A percentile compares a stretch with the other conserved stretches of the same genome.
Conservation (phyloP, 2,888 invertebrate genomes). For the Andricus curvator region DNA sequence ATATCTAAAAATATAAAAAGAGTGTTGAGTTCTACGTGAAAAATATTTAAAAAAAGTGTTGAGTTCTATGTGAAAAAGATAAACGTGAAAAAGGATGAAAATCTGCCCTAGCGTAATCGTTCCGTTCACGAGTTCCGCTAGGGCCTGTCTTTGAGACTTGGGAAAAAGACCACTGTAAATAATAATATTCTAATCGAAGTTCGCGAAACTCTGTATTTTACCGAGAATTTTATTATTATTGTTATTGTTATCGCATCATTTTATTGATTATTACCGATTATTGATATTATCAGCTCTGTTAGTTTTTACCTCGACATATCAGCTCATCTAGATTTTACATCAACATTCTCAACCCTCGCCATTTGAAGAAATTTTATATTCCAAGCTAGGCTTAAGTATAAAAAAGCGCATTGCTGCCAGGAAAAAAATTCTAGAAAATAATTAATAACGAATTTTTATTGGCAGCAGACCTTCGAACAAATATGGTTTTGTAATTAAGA, state of each 20-base stretch:
- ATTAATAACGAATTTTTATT: not conserved
- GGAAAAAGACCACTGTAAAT: constrained; percentile 39
- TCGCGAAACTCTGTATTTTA: constrained; percentile 59
- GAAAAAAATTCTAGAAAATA: not conserved
- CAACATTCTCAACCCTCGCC: constrained; percentile 21
- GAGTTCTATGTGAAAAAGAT: too few species aligned
- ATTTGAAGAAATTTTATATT: constrained; percentile 30
- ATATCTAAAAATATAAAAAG: too few species aligned
- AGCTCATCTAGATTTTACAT: constrained; percentile 24
- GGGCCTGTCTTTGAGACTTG: not conserved
- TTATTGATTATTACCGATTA: constrained; percentile 61
- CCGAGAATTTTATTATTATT: constrained; percentile 64
- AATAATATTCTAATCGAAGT: constrained; percentile 44
- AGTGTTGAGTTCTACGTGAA: too few species aligned
- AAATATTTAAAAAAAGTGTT: too few species aligned
- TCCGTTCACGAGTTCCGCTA: too few species aligned
- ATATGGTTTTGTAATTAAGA: constrained; percentile 20
- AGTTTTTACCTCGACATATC: constrained; percentile 34
- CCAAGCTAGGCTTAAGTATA: constrained; percentile 24
- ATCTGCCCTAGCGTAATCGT: too few species aligned
- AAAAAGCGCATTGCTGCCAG: not conserved
- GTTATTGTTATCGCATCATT: constrained; percentile 62
- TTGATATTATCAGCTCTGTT: constrained; percentile 47
- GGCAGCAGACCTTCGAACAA: constrained; percentile 30
- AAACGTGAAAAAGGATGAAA: too few species aligned